Base-by-base conservation (phyloP, 2,797 vertebrate species). In the Sebastes baramenuke region DNA sequence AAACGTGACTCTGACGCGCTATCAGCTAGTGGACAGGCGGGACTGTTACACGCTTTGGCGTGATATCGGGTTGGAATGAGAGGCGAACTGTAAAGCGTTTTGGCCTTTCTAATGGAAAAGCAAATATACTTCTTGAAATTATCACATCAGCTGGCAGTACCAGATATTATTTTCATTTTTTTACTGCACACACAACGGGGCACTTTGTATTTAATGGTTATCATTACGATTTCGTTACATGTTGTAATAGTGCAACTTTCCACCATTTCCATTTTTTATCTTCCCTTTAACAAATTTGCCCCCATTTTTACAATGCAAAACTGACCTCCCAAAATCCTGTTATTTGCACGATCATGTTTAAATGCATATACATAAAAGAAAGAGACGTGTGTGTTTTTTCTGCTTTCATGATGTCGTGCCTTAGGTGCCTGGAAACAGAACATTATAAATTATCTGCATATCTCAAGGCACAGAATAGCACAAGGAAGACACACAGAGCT, bases 381-480 rank as follows among this genome's bases (percentile, higher is more conserved):
- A 59, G 2, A 66, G 20, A 59, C 1, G 2, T 34, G 16, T 42
- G n/a, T 25, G 42, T 54, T 13, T 60, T 56, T 56, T 29, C 4
- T 54, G 29, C 29, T 69, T 58, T 66, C 4, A 36, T 65, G 18
- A 75, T 38, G 54, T 55, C 66, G n/a, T 62, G 70, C 58, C 25
- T 66, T 32, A 55, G 49, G 8, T 59, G 18, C 10, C 55, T 66
- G 22, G 29, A 71, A 80, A 69, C 56, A 72, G 11, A 25, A 65
- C 36, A 60, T 71, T 46, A 60, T 72, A 42, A 68, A 67, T 72
- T 56, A 52, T 75, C 24, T 64, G 16, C 27, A 79, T 24, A 64
- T 58, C 29, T 65, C 58, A 24, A 46, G 2, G 32, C 42, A 60
- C 25, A 67, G 2, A 49, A 27, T 4, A 6, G 25, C 72, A 56